A percentile compares a stretch with the other conserved stretches of the same genome.
Evolutionary conservation across 2,888 invertebrate genomes (phyloP).

Genomic region (Malacosoma neustria): DNA sequence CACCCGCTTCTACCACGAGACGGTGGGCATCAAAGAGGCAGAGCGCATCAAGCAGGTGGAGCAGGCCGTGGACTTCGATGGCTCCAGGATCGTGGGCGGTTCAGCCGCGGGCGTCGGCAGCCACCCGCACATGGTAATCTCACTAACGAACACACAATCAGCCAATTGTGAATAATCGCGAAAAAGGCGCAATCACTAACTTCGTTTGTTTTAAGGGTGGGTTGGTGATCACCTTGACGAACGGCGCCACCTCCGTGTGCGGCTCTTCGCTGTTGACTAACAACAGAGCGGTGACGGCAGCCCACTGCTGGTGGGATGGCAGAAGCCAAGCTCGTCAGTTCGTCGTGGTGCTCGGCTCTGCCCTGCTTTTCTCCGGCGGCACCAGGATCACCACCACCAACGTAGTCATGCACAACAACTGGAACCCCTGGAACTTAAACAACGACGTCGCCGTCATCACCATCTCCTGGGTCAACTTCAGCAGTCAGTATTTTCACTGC

Average conservation of each 20-base stretch:
- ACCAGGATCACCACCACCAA: constrained; percentile 18
- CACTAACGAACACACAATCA: not conserved
- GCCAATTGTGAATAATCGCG: too few relatives aligned
- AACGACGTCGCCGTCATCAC: constrained; percentile 27
- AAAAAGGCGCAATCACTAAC: too few relatives aligned
- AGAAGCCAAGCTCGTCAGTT: constrained; percentile 21
- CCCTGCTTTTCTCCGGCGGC: constrained; percentile 28
- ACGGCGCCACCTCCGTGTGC: constrained; percentile 16
- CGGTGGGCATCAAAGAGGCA: constrained; percentile 18
- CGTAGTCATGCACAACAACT: constrained; percentile 25
- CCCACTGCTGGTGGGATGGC: constrained; percentile 33
- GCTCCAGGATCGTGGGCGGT: constrained; percentile 21
- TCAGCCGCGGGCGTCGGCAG: constrained; percentile 11
- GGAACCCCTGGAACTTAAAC: constrained; percentile 14
- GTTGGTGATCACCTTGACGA: constrained; percentile 3
- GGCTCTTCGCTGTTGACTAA: constrained; percentile 23
- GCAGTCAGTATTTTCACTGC: constrained; percentile 18
- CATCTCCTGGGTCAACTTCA: constrained; percentile 18
- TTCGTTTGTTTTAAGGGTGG: constrained; percentile 3
- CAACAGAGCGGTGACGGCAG: constrained; percentile 27
- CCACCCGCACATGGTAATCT: constrained; percentile 15
- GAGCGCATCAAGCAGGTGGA: constrained; percentile 18
- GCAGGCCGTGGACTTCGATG: constrained; percentile 17
- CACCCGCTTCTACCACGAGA: constrained; percentile 16
- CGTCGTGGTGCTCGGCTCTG: constrained; percentile 25